A percentile compares a stretch with the other conserved stretches of the same genome.
Conservation (phyloP, 2,113 vertebrate genomes). For the Campylomormyrus numenius region DNA sequence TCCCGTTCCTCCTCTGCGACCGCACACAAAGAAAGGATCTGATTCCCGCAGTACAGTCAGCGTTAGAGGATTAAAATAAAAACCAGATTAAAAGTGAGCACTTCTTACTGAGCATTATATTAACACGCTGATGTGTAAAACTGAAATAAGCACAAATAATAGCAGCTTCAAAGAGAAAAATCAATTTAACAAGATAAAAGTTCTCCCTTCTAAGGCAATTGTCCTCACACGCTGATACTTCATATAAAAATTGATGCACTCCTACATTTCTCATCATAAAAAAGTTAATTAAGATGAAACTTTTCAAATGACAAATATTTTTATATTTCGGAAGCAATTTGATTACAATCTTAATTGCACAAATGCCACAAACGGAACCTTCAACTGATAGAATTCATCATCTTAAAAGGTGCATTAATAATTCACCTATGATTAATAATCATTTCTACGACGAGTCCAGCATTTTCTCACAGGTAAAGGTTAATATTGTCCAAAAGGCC, state of each 20-base stretch:
- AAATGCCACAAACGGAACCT: slow-evolving; percentile 39
- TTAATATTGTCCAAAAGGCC: not conserved
- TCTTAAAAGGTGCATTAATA: slow-evolving; percentile 28
- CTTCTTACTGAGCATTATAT: not conserved
- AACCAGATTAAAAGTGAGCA: not conserved
- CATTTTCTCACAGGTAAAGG: not conserved
- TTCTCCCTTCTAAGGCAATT: not conserved
- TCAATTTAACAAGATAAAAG: not conserved
- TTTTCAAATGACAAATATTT: slow-evolving; percentile 38
- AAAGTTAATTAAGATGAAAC: slow-evolving; percentile 22
- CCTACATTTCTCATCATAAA: slow-evolving; percentile 36
- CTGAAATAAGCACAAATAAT: not conserved
- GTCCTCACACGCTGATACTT: not conserved
- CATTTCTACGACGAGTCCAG: slow-evolving; percentile 18
- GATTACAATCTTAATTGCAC: slow-evolving; percentile 39
- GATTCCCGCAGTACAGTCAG: not conserved
- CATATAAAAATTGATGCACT: slow-evolving; percentile 20
- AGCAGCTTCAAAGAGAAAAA: slow-evolving; percentile 9
- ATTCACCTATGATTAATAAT: not conserved
- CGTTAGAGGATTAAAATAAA: not conserved
- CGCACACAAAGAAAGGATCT: not conserved
- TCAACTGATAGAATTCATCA: not conserved
- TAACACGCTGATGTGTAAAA: not conserved
- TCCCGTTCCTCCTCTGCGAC: not conserved
- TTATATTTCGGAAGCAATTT: slow-evolving; percentile 41